These are phyloP conservation scores for Falco cherrug DNA, from an alignment of 2,797 vertebrate species.

Conservation along the genomic window DNA sequence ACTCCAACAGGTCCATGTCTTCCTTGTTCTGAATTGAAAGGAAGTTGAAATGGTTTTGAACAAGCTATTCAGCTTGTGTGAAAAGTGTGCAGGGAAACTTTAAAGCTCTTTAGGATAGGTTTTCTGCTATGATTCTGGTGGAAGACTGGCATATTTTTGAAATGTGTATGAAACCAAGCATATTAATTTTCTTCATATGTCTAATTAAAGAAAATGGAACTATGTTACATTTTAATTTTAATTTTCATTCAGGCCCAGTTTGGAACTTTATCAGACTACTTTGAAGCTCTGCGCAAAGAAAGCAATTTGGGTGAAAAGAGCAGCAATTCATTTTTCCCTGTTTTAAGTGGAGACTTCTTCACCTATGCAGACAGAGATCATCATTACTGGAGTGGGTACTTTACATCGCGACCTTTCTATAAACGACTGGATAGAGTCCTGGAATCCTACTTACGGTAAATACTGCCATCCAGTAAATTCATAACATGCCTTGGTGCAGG, in stretches of 20 bases:
- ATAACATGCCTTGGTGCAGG: not conserved
- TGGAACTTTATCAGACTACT: constrained; percentile 92
- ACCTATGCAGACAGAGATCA: constrained; percentile 94
- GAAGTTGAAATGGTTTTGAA: not conserved
- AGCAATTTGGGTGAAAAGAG: constrained; percentile 54
- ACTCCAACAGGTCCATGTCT: not conserved
- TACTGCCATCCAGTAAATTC: not conserved
- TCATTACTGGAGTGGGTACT: constrained; percentile 96
- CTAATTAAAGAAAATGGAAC: not conserved
- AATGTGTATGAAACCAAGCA: not conserved
- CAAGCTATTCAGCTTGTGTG: not conserved
- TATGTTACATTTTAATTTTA: not conserved
- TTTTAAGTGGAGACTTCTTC: constrained; percentile 92
- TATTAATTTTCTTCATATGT: not conserved
- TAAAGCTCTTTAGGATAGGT: not conserved
- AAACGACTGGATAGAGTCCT: constrained; percentile 87
- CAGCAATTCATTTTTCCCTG: constrained; percentile 73
- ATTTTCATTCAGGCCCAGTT: constrained; percentile 85
- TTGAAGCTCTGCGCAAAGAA: constrained; percentile 81
- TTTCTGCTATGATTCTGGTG: not conserved
- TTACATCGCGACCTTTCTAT: constrained; percentile 93
- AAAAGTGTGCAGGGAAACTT: not conserved
- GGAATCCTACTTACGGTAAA: constrained; percentile 85
- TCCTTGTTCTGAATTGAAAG: not conserved
- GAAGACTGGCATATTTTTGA: not conserved